Conservation (phyloP, 2,888 invertebrate species). For the Orgyia antiqua region DNA sequence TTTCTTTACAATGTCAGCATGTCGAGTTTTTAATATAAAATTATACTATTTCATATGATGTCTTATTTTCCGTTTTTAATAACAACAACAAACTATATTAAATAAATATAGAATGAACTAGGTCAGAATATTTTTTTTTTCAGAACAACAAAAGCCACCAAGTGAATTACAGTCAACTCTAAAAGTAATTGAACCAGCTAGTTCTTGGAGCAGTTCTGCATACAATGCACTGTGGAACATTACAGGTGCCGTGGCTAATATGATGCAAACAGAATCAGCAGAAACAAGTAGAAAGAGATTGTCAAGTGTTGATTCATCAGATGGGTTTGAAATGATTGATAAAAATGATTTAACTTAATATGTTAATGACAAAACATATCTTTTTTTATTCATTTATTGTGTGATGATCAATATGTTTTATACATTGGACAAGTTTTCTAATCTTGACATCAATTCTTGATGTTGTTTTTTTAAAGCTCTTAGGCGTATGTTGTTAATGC, state of each 20-base stretch:
- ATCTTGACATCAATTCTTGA: constrained; percentile 61
- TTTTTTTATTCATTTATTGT: constrained; percentile 19
- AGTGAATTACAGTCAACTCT: constrained; percentile 44
- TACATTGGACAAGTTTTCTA: constrained; percentile 57
- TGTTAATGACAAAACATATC: constrained; percentile 8
- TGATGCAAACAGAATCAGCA: constrained; percentile 45
- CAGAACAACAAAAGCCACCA: constrained; percentile 51
- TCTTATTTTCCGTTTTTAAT: too few species aligned
- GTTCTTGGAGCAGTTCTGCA: constrained; percentile 56
- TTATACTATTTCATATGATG: too few species aligned
- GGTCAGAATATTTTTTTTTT: constrained; percentile 26
- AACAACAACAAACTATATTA: too few species aligned
- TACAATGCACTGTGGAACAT: constrained; percentile 58
- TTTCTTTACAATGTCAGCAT: too few species aligned
- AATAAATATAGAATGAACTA: too few species aligned
- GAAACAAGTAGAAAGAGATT: constrained; percentile 47
- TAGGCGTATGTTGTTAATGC: constrained; percentile 54
- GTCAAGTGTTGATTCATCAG: constrained; percentile 61
- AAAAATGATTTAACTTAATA: constrained; percentile 55
- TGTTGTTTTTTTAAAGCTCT: constrained; percentile 67
- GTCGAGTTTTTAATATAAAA: too few species aligned
- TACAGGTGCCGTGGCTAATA: constrained; percentile 53
- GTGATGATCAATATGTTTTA: constrained; percentile 18
- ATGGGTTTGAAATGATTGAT: constrained; percentile 73
- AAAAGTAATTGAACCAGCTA: constrained; percentile 42